phyloP scores from a whole-genome alignment of 1,140 invertebrate genomes.

The Procambarus clarkii region DNA sequence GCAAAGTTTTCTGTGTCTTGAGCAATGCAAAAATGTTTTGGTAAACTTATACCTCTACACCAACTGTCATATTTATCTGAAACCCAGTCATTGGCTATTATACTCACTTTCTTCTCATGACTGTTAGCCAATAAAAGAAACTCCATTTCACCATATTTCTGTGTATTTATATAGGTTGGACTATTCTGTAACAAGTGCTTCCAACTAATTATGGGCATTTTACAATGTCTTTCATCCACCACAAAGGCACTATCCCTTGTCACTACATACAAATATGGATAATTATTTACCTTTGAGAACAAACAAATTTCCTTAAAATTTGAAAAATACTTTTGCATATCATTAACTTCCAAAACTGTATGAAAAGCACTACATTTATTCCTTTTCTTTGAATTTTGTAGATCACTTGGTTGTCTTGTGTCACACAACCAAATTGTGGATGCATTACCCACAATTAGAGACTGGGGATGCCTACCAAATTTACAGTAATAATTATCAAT shows the following conservation, averaged over 20 bases:
- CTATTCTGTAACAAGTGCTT: not conserved
- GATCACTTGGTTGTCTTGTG: not conserved
- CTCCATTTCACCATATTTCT: not conserved
- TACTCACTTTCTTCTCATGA: not conserved
- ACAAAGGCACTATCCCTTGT: constrained; percentile 8
- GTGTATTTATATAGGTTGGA: constrained; percentile 6
- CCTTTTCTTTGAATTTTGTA: not conserved
- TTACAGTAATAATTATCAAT: constrained; percentile 1
- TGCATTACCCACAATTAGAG: constrained; percentile 7
- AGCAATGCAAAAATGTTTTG: not conserved
- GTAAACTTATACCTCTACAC: constrained; percentile 22
- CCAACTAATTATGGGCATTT: constrained; percentile 22
- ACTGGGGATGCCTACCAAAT: constrained; percentile 15
- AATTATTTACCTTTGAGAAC: not conserved
- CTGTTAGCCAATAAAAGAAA: constrained; percentile 4
- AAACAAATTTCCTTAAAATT: constrained; percentile 5
- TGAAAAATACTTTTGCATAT: not conserved
- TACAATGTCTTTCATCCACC: not conserved
- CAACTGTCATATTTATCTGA: not conserved
- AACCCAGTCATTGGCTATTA: constrained; percentile 13
- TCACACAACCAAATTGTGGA: constrained; percentile 18
- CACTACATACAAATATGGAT: constrained; percentile 13
- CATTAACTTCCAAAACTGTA: not conserved
- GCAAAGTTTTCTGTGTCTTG: constrained; percentile 8
- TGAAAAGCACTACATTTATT: no score